A percentile compares a stretch with the other conserved stretches of the same genome.
These are phyloP conservation scores for Prietella phreatophila DNA, from an alignment of 2,113 vertebrate genomes.

Conservation along the genomic window DNA sequence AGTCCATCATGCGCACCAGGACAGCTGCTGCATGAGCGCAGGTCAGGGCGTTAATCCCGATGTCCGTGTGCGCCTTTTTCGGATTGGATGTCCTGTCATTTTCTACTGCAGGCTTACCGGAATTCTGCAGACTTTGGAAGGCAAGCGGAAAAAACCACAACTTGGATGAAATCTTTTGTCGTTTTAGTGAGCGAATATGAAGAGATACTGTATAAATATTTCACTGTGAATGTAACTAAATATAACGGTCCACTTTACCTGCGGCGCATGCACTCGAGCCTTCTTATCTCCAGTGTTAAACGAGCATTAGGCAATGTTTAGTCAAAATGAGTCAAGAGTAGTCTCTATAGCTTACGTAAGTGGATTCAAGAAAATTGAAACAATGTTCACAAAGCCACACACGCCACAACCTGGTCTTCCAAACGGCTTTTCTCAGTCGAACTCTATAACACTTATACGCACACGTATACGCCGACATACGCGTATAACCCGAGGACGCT, in stretches of 20 bases:
- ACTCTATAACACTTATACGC: no score
- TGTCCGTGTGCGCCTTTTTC: background rate
- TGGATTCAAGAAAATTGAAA: background rate
- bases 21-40: conserved; percentile 46
- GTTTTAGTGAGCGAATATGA: background rate
- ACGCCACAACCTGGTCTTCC: background rate
- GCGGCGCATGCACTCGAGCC: no score
- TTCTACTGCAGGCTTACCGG: conserved; percentile 1
- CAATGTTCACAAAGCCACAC: background rate
- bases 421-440: background rate
- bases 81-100: conserved; percentile 7
- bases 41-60: conserved; percentile 22
- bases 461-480: background rate
- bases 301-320: background rate
- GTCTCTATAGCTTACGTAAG: background rate
- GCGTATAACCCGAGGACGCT: background rate
- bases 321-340: background rate
- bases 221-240: background rate
- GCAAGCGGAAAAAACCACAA: background rate
- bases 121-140: conserved; percentile 6
- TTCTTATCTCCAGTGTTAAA: background rate
- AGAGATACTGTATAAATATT: background rate
- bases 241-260: no score
- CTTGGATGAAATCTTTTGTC: background rate
- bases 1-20: background rate